These are phyloP conservation scores for Melanerpes formicivorus DNA, from an alignment of 2,113 vertebrate species.

Conservation along the genomic window DNA sequence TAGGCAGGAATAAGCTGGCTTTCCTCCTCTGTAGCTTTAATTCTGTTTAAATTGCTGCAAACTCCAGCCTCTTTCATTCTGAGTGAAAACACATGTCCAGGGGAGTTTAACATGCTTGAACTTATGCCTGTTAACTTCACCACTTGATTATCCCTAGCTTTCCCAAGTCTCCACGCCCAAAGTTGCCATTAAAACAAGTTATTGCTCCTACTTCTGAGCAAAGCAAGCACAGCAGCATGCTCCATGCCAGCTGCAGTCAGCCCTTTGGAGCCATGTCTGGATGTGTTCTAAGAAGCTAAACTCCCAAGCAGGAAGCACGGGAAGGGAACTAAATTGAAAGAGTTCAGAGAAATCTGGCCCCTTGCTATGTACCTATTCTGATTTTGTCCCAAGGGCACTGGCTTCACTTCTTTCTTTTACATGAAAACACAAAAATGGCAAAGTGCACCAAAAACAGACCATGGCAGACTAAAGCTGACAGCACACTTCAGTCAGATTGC, in stretches of 20 bases:
- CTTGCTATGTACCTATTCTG: not conserved
- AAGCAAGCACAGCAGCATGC: not conserved
- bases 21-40: slow-evolving; percentile 56
- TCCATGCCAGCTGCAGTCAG: not conserved
- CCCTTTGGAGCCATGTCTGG: accelerated
- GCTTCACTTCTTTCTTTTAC: not conserved
- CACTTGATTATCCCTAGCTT: slow-evolving; percentile 32
- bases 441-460: not conserved
- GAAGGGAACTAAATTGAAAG: not conserved
- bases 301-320: not conserved
- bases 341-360: not conserved
- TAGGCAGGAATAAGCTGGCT: slow-evolving; percentile 22
- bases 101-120: slow-evolving; percentile 27
- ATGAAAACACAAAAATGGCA: not conserved
- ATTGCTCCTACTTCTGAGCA: not conserved
- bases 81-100: slow-evolving; percentile 61
- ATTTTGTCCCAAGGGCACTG: not conserved
- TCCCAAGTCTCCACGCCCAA: not conserved
- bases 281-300: not conserved
- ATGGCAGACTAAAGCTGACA: not conserved
- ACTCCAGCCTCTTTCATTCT: slow-evolving; percentile 31
- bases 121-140: slow-evolving; percentile 33
- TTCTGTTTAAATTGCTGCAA: slow-evolving; percentile 62
- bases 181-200: not conserved
- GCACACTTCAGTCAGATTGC: not conserved